Conservation (phyloP, 2,888 invertebrate species). For the Dysmachus trigonus region DNA sequence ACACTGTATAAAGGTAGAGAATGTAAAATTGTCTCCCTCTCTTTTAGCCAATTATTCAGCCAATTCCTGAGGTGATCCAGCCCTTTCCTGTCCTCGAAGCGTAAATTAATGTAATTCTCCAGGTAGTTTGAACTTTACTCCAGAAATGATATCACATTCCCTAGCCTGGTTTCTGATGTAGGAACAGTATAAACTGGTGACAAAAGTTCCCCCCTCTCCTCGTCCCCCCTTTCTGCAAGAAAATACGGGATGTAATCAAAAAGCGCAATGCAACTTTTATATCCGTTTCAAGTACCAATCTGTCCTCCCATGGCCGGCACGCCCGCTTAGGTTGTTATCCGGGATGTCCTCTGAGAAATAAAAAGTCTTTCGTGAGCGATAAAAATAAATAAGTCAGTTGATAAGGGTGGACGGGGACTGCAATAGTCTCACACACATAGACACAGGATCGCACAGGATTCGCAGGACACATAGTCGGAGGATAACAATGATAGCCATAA, state of each 20-base stretch:
- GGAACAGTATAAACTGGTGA: background rate
- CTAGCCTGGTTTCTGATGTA: background rate
- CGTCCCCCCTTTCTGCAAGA: background rate
- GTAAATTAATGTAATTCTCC: background rate
- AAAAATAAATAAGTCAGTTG: slow-evolving; percentile 41
- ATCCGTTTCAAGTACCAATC: background rate
- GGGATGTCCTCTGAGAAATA: background rate
- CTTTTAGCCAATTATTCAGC: background rate
- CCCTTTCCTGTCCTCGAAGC: background rate
- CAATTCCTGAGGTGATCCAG: background rate
- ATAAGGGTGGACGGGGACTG: slow-evolving; percentile 26
- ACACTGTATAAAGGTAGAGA: background rate
- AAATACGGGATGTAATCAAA: background rate
- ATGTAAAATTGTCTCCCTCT: background rate
- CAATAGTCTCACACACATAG: slow-evolving; percentile 1
- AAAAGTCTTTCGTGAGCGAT: slow-evolving; percentile 20
- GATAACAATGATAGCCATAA: slow-evolving; percentile 33
- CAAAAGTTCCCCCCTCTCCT: background rate
- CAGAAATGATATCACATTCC: background rate
- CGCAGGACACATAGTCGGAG: background rate
- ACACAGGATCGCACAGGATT: too few relatives aligned
- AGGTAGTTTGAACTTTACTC: background rate
- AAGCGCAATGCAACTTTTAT: background rate
- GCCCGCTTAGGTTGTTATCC: background rate
- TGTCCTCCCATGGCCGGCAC: background rate